Base-by-base conservation (phyloP, 2,888 invertebrate species). In the Empis livida region DNA sequence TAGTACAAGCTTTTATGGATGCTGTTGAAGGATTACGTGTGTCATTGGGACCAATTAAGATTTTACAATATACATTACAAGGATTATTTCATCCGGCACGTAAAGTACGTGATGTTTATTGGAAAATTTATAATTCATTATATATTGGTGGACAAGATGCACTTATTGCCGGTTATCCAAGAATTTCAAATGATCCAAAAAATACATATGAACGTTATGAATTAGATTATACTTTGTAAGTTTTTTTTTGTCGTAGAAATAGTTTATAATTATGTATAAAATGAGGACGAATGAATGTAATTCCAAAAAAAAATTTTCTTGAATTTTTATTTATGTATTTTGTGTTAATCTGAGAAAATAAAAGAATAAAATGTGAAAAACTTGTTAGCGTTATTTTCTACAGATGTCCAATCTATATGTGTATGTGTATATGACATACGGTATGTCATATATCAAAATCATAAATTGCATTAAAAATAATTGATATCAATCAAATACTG, bases 1-100 rank as follows among this genome's bases (percentile, higher is more conserved):
- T 99, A 54, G 97, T 99, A 20, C 99, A 99, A 71, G 96, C 99
- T 1, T 99, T 99, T 70, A 96, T 99, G 91, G 96, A 96, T 61
- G 88, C 96, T 5, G 90, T 97, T 6, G 99, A 99, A 68, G 99
- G 97, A 13, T 80, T 99, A 73, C 72, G 99, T 31, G 96, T 99
- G 5, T 93, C 96, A 0, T 75, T 99, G 38, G 99, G 99, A 6
- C 94, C 99, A 2, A 84, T 94, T 48, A 95, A 95, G 73, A 89
- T 99, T 56, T 72, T 99, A 51, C 96, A 97, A 65, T 99, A 99
- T 63, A 86, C 93, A 9, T 70, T 97, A 55, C 96, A 97, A 84
- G 97, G 97, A 32, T 72, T 99, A 42, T 99, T 99, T 71, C 99
- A 99, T 72, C 99, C 99, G 2, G 99, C 99, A 9, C 77, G 99